A percentile compares a stretch with the other conserved stretches of the same genome.
phyloP scores from a whole-genome alignment of 2,797 vertebrate species.

The Otolemur crassicaudatus region DNA sequence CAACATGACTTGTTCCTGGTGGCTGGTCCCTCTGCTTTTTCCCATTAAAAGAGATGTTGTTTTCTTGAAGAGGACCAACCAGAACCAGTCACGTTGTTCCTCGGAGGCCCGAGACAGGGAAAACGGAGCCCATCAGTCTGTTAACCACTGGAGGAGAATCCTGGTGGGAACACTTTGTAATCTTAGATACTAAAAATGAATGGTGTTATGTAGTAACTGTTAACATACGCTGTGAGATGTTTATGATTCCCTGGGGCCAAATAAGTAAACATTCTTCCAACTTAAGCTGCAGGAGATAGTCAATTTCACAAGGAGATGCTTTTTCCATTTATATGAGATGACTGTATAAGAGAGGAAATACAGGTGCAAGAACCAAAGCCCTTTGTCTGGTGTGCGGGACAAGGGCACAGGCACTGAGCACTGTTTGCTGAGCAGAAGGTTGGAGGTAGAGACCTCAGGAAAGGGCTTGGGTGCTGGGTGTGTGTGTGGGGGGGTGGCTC shows the following conservation, averaged over 20 bases:
- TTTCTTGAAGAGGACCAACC: neutral
- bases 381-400: neutral
- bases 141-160: slow-evolving; percentile 67
- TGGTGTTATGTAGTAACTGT: slow-evolving; percentile 38
- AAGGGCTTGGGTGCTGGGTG: neutral
- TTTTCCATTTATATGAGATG: slow-evolving; percentile 55
- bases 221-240: slow-evolving; percentile 51
- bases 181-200: slow-evolving; percentile 66
- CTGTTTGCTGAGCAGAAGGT: neutral
- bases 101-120: slow-evolving; percentile 2
- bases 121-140: slow-evolving; percentile 34
- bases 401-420: fast-evolving
- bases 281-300: slow-evolving; percentile 68
- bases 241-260: slow-evolving; percentile 72
- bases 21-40: slow-evolving; percentile 15
- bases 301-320: slow-evolving; percentile 67
- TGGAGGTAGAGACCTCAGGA: neutral
- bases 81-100: neutral
- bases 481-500: neutral
- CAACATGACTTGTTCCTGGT: neutral
- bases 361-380: fast-evolving
- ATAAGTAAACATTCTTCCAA: slow-evolving; percentile 77
- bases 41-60: neutral
- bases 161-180: slow-evolving; percentile 55
- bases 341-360: neutral